These are phyloP conservation scores for Leptinotarsa juncta DNA, from an alignment of 2,888 invertebrate species.

Conservation along the genomic window DNA sequence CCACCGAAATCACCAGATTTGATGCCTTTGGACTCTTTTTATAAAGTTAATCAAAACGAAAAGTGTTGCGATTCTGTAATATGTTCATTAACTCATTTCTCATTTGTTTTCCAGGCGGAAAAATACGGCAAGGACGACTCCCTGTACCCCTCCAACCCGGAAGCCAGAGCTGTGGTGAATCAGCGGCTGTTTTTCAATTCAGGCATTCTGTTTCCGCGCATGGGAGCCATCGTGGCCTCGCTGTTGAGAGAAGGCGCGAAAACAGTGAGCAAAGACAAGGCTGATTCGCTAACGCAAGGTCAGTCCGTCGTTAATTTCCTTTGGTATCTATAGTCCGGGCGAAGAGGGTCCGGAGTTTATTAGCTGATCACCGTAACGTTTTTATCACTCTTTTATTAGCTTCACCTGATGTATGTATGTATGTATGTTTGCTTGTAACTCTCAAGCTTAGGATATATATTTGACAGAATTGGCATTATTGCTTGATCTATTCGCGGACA, in stretches of 20 bases:
- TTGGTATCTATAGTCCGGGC: background rate
- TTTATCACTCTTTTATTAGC: too few relatives aligned
- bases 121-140: constrained; percentile 58
- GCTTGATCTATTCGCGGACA: too few relatives aligned
- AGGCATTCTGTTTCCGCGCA: constrained; percentile 66
- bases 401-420: too few relatives aligned
- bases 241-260: constrained; percentile 55
- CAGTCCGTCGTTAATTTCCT: constrained; percentile 42
- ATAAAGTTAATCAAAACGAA: too few relatives aligned
- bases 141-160: constrained; percentile 70
- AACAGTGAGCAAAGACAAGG: constrained; percentile 52
- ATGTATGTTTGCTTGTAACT: too few relatives aligned
- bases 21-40: too few relatives aligned
- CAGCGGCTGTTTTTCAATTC: constrained; percentile 70
- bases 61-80: too few relatives aligned
- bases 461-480: too few relatives aligned
- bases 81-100: background rate
- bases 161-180: constrained; percentile 68
- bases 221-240: constrained; percentile 52
- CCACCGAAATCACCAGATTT: too few relatives aligned
- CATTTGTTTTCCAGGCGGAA: constrained; percentile 37
- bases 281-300: constrained; percentile 59
- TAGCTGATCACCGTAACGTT: too few relatives aligned
- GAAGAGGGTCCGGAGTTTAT: background rate
- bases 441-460: too few relatives aligned